Evolutionary conservation across 2,888 invertebrate species (phyloP).

Genomic region (Drosophila pseudotakahashii): DNA sequence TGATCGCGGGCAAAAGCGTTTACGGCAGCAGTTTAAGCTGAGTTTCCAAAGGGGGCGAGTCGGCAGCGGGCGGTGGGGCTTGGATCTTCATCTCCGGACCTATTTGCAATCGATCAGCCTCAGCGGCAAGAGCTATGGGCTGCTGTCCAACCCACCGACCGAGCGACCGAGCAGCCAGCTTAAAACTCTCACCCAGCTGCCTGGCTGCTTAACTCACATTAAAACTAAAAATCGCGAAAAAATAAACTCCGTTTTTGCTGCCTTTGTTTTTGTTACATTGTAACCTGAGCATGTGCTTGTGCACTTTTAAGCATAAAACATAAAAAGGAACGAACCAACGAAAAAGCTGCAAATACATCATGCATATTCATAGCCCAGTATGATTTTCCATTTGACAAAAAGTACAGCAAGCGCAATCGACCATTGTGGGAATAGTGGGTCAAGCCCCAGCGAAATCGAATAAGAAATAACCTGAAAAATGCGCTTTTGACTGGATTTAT

Average conservation of each 20-base stretch:
- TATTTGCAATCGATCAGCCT: slow-evolving; percentile 79
- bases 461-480: no score
- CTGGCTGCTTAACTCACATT: slow-evolving; percentile 5
- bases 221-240: slow-evolving; percentile 11
- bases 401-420: slow-evolving; percentile 58
- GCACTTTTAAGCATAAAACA: slow-evolving; percentile 73
- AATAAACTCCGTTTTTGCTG: slow-evolving; percentile 32
- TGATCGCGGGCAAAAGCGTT: slow-evolving; percentile 65
- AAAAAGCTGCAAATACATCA: slow-evolving; percentile 74
- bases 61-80: neutral
- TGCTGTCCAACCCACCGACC: slow-evolving; percentile 54
- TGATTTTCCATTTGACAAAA: slow-evolving; percentile 76
- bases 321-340: slow-evolving; percentile 48
- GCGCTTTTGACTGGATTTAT: no score
- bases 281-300: slow-evolving; percentile 45
- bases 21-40: slow-evolving; percentile 17
- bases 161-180: neutral
- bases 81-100: slow-evolving; percentile 63
- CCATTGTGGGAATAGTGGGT: slow-evolving; percentile 44
- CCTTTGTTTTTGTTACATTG: slow-evolving; percentile 39
- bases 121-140: slow-evolving; percentile 66
- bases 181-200: slow-evolving; percentile 59
- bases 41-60: slow-evolving; percentile 8
- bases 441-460: neutral
- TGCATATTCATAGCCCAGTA: slow-evolving; percentile 73